phyloP scores from a whole-genome alignment of 2,888 invertebrate species.

The Cantharis lateralis region DNA sequence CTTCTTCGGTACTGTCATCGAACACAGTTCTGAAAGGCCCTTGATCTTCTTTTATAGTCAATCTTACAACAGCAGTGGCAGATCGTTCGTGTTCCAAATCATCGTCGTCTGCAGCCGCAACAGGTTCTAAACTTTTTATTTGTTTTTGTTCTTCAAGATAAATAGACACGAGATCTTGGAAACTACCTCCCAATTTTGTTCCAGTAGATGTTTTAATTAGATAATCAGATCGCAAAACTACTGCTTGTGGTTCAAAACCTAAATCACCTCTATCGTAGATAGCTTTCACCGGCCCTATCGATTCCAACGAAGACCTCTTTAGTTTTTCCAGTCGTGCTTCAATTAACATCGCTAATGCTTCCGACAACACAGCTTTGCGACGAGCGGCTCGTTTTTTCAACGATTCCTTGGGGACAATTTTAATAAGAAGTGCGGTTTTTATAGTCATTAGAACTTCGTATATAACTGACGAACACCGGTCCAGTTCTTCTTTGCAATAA shows the following conservation, averaged over 20 bases:
- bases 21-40: not conserved
- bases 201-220: conserved; percentile 44
- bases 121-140: too few relatives aligned
- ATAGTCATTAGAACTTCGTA: conserved; percentile 66
- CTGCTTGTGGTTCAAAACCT: conserved; percentile 65
- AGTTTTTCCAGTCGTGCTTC: conserved; percentile 49
- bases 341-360: conserved; percentile 45
- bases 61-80: not conserved
- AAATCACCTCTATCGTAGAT: conserved; percentile 69
- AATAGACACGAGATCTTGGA: conserved; percentile 23
- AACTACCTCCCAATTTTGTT: conserved; percentile 43
- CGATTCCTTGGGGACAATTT: conserved; percentile 53
- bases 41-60: not conserved
- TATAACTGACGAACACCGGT: conserved; percentile 62
- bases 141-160: not conserved
- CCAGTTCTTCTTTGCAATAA: conserved; percentile 58
- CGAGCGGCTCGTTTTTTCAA: conserved; percentile 59
- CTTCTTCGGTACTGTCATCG: not conserved
- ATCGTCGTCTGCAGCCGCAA: not conserved
- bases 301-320: conserved; percentile 56
- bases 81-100: not conserved
- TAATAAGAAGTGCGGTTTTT: conserved; percentile 62
- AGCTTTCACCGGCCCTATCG: conserved; percentile 46
- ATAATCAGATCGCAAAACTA: conserved; percentile 39
- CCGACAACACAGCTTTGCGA: conserved; percentile 60